Base-by-base conservation (phyloP, 2,113 vertebrate species). In the Rostratula benghalensis region DNA sequence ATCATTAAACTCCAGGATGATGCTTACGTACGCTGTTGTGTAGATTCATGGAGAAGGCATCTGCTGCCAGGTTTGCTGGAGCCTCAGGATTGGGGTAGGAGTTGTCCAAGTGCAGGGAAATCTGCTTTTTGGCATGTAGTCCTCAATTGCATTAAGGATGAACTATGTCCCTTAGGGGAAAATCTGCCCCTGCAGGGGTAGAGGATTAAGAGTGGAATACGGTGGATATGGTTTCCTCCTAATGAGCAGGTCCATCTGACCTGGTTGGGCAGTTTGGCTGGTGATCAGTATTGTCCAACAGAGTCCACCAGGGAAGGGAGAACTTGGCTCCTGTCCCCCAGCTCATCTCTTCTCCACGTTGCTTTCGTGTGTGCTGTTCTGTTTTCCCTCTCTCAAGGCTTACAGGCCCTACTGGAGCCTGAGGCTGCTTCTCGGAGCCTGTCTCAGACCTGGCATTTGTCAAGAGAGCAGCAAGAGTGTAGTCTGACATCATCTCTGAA, bases 401-500 rank as follows among this genome's bases (percentile, higher is more conserved):
- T 78, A 13, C 74, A 43, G 83, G 85, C 39, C 31, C n/a, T 74
- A 3, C 53, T 54, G 53, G 57, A 94, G 70, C 35, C 64, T 43
- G 73, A 71, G 48, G 64, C 86, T 76, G 59, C 83, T 87, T 80
- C 59, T 93, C 20, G 24, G 77, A 85, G 87, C 57, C 75, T 67
- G 61, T 57, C 33, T 91, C 51, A 69, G 45, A 61, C 50, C 81
- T 95, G 77, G 90, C 41, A 56, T 93, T 92, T 94, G 65, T 87
- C 50, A 76, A 39, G 82, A 93, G 61, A 84, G 71, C 30, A 83
- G 84, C 81, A 83, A 33, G 65, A 83, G 57, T 3, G 1, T 10
- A 81, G 80, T 61, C 45, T 96, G 94, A 96, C 78, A 90, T 84
- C 86, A 89, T 39, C 91, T 92, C 83, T 56, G 50, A 61, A 70